Percentiles rank a stretch among this genome's conserved stretches.
These are phyloP conservation scores for Trogon surrucura DNA, from an alignment of 2,113 vertebrate species.

Conservation along the genomic window DNA sequence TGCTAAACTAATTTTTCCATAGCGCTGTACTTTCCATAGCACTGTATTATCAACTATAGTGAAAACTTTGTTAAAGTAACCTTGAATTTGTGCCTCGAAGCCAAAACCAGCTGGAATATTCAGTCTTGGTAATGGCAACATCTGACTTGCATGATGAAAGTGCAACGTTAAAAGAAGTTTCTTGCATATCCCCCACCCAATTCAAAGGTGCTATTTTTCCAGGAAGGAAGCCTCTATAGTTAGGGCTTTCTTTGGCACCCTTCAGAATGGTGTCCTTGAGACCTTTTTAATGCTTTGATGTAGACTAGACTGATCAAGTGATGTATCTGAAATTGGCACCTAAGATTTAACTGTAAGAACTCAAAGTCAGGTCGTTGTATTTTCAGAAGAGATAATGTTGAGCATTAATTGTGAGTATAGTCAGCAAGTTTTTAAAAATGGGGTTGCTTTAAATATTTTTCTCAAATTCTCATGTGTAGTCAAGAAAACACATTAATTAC, in stretches of 20 bases:
- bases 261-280: neutral
- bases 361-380: neutral
- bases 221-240: neutral
- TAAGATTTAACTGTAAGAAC: neutral
- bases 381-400: neutral
- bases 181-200: neutral
- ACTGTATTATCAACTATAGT: conserved; percentile 1
- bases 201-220: neutral
- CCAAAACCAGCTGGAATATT: conserved; percentile 15
- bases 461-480: neutral
- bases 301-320: neutral
- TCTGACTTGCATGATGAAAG: neutral
- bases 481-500: neutral
- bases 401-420: neutral
- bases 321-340: neutral
- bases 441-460: neutral
- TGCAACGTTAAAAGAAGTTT: neutral
- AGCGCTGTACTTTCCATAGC: no score
- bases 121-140: neutral
- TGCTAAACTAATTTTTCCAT: conserved; percentile 54
- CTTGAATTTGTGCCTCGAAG: conserved; percentile 15
- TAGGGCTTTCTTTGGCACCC: neutral
- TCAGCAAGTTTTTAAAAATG: neutral
- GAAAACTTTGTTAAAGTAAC: conserved; percentile 22
- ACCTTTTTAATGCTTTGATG: neutral